Conservation (phyloP, 2,888 invertebrate species). For the Taphrorychus bicolor region DNA sequence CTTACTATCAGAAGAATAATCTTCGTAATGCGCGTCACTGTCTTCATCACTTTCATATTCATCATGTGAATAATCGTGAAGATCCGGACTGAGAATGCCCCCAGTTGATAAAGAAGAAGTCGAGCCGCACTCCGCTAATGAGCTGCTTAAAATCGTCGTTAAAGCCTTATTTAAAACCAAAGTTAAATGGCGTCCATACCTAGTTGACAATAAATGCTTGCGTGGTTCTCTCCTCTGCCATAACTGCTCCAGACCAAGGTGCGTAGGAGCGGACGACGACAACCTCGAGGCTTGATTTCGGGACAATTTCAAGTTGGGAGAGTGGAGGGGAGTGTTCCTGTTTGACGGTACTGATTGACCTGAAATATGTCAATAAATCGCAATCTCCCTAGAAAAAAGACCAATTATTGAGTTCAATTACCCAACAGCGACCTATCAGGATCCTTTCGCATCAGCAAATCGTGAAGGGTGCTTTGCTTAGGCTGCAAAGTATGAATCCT, state of each 20-base stretch:
- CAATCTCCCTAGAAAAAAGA: too few relatives aligned
- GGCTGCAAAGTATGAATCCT: conserved; percentile 54
- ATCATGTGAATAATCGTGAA: conserved; percentile 80
- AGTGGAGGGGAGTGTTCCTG: conserved; percentile 56
- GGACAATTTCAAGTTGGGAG: conserved; percentile 59
- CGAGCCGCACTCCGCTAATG: conserved; percentile 83
- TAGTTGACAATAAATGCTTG: conserved; percentile 71
- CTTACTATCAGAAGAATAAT: conserved; percentile 79
- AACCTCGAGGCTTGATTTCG: conserved; percentile 52
- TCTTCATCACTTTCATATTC: conserved; percentile 81
- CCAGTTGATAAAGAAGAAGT: conserved; percentile 83
- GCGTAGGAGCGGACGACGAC: conserved; percentile 88
- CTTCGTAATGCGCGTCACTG: conserved; percentile 87
- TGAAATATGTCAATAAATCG: conserved; percentile 3
- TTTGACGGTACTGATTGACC: conserved; percentile 70
- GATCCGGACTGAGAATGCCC: conserved; percentile 83
- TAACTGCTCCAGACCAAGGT: conserved; percentile 80
- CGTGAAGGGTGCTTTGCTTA: conserved; percentile 67
- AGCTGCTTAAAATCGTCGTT: conserved; percentile 61
- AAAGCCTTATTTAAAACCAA: background rate
- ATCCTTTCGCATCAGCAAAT: conserved; percentile 73
- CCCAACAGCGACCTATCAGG: conserved; percentile 62
- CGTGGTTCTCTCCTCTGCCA: conserved; percentile 89
- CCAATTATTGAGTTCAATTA: too few relatives aligned
- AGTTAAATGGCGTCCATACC: conserved; percentile 12